A percentile compares a stretch with the other conserved stretches of the same genome.
These are phyloP conservation scores for Crypturellus undulatus DNA, from an alignment of 2,113 vertebrate species.

Conservation along the genomic window DNA sequence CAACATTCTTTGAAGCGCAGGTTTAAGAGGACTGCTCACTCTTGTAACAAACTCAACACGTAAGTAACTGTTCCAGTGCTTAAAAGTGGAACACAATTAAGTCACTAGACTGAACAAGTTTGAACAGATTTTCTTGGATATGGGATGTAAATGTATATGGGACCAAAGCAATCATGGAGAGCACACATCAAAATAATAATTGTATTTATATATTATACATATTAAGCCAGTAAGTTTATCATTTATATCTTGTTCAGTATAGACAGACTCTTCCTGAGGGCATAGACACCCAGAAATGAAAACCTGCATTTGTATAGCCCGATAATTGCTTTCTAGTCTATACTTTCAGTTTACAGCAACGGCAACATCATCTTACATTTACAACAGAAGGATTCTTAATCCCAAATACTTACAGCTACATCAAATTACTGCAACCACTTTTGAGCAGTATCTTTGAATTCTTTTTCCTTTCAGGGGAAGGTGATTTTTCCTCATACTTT, in stretches of 20 bases:
- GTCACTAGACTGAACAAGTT: constrained; percentile 46
- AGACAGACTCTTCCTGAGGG: not conserved
- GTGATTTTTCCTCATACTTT: not conserved
- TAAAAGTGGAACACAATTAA: constrained; percentile 31
- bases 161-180: constrained; percentile 4
- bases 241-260: not conserved
- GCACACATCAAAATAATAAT: constrained; percentile 9
- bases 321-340: not conserved
- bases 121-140: constrained; percentile 39
- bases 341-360: not conserved
- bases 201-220: not conserved
- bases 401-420: not conserved
- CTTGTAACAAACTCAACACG: not conserved
- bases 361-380: not conserved
- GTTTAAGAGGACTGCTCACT: not conserved
- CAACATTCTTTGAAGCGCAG: constrained; percentile 17
- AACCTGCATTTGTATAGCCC: not conserved
- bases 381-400: not conserved
- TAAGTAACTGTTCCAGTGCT: not conserved
- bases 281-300: not conserved
- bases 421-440: not conserved
- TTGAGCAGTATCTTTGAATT: not conserved
- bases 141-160: constrained; percentile 13
- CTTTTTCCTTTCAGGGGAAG: not conserved
- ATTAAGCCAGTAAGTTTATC: constrained; percentile 29